phyloP scores from a whole-genome alignment of 2,797 vertebrate genomes.

The Onychomys leucogaster region DNA sequence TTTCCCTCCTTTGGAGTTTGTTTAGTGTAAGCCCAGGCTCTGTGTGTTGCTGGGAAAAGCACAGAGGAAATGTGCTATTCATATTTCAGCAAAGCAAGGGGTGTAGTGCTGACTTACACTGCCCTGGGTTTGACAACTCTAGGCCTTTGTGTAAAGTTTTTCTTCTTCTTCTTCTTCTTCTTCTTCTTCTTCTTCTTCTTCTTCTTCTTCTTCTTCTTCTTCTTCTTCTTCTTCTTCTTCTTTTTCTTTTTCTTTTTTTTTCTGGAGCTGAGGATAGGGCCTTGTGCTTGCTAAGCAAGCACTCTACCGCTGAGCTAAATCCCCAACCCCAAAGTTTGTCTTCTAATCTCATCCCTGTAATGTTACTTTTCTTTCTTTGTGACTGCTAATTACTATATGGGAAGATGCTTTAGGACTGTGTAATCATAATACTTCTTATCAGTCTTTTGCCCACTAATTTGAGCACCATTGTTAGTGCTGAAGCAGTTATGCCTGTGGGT shows the following conservation, averaged over 20 bases:
- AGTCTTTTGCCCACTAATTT: constrained; percentile 37
- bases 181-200: too few species aligned
- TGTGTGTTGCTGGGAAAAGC: neutral
- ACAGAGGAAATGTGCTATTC: neutral
- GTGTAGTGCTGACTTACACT: neutral
- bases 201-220: too few species aligned
- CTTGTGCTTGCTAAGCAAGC: too few species aligned
- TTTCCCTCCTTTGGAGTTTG: neutral
- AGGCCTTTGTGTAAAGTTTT: neutral
- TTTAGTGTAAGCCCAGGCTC: neutral
- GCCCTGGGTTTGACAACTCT: neutral
- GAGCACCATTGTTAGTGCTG: constrained; percentile 47
- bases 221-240: too few species aligned
- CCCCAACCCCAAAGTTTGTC: neutral
- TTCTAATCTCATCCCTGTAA: neutral
- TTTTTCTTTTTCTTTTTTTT: too few species aligned
- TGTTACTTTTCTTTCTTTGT: constrained; percentile 5
- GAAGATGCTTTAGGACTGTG: neutral
- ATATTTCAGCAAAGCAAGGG: neutral
- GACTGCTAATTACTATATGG: constrained; percentile 3
- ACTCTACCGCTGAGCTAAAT: too few species aligned
- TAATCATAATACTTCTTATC: constrained; percentile 16
- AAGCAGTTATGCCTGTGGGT: constrained; percentile 48
- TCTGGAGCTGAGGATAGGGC: too few species aligned
- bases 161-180: too few species aligned